Conservation (phyloP, 2,888 invertebrate genomes). For the Synanthedon myopaeformis region DNA sequence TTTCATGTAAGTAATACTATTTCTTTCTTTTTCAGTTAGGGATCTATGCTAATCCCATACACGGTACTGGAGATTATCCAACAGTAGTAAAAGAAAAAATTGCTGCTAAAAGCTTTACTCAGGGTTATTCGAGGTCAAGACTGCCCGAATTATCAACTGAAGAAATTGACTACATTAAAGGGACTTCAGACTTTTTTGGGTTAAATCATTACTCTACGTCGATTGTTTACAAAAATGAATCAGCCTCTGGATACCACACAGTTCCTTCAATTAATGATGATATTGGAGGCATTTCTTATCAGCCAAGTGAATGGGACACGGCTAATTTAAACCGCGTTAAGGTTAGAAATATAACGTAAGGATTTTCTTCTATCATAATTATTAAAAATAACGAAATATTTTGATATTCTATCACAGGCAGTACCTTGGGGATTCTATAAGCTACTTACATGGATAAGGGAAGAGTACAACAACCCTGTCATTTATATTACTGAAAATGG, state of each 20-base stretch:
- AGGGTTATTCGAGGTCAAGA: constrained; percentile 68
- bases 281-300: constrained; percentile 10
- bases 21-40: constrained; percentile 44
- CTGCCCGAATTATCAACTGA: constrained; percentile 69
- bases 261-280: constrained; percentile 25
- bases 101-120: constrained; percentile 61
- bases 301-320: constrained; percentile 12
- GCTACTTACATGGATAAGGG: constrained; percentile 54
- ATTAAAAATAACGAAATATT: too few relatives aligned
- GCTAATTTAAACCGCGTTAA: constrained; percentile 8
- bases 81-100: constrained; percentile 68
- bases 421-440: constrained; percentile 69
- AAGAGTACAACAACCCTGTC: constrained; percentile 57
- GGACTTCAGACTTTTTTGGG: constrained; percentile 75
- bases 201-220: constrained; percentile 56
- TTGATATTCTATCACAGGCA: constrained; percentile 19
- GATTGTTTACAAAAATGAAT: constrained; percentile 17
- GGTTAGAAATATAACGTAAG: background rate
- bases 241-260: constrained; percentile 11
- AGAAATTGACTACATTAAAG: constrained; percentile 71
- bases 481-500: constrained; percentile 72
- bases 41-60: constrained; percentile 69
- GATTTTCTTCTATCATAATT: too few relatives aligned
- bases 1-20: too few relatives aligned
- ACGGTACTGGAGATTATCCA: constrained; percentile 70